A percentile compares a stretch with the other conserved stretches of the same genome.
phyloP scores from a whole-genome alignment of 2,113 vertebrate genomes.

The Sinocyclocheilus rhinocerous region DNA sequence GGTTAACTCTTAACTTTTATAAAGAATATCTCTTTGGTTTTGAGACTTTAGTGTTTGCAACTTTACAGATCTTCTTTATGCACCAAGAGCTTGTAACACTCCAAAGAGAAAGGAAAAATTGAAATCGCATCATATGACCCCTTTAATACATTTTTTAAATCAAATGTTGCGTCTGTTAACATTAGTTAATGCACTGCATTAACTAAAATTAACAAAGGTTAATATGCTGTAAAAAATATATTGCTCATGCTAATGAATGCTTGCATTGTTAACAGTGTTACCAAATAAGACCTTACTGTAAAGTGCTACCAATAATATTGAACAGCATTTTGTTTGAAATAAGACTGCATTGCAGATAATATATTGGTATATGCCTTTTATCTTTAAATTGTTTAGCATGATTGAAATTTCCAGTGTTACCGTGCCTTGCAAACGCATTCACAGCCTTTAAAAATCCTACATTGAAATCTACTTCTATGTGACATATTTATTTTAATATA shows the following conservation, averaged over 20 bases:
- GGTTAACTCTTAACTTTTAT: no score
- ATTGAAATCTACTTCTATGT: not conserved
- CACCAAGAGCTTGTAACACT: no score
- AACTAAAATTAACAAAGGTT: no score
- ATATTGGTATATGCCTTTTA: not conserved
- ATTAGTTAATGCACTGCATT: no score
- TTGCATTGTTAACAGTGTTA: not conserved
- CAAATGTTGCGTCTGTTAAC: not conserved
- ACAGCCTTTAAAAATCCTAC: not conserved
- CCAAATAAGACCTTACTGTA: no score
- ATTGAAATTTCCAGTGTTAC: not conserved
- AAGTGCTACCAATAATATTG: not conserved
- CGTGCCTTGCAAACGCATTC: not conserved
- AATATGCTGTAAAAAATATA: no score
- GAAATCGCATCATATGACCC: no score
- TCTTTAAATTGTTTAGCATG: not conserved
- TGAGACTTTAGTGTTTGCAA: no score
- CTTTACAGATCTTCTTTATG: no score
- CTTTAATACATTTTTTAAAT: not conserved
- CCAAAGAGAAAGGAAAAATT: no score
- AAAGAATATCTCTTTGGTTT: no score
- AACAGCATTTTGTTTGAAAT: not conserved
- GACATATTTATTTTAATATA: not conserved
- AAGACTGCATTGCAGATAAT: not conserved
- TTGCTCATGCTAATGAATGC: not conserved